Conservation (phyloP, 2,113 vertebrate species). For the Saccopteryx bilineata region DNA sequence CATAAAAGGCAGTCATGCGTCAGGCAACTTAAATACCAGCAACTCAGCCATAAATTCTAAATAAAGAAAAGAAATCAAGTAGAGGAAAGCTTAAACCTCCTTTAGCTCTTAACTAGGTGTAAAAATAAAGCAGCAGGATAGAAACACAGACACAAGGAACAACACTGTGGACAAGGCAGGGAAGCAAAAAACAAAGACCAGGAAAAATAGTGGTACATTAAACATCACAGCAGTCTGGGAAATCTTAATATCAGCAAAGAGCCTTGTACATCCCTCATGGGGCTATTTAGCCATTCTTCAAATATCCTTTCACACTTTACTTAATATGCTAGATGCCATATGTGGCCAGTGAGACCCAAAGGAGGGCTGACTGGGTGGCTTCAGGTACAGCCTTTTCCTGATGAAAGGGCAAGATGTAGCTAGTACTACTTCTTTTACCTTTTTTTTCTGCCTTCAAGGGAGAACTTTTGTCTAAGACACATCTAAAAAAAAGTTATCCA, state of each 20-base stretch:
- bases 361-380: background rate
- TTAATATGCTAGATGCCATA: background rate
- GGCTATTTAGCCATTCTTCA: background rate
- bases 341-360: background rate
- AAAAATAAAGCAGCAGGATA: background rate
- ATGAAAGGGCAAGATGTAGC: background rate
- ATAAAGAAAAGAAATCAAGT: background rate
- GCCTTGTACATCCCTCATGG: background rate
- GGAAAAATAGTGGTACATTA: background rate
- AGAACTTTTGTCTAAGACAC: background rate
- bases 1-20: background rate
- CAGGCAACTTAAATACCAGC: background rate
- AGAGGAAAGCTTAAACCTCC: background rate
- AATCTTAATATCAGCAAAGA: conserved; percentile 3
- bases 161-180: background rate
- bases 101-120: background rate
- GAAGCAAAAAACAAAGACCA: background rate
- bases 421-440: background rate
- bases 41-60: background rate
- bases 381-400: background rate
- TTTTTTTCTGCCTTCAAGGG: conserved; percentile 19
- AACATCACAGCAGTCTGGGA: background rate
- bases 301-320: background rate
- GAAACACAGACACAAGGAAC: background rate
- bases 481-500: conserved; percentile 26